Percentiles rank a stretch among this genome's conserved stretches.
Conservation (phyloP, 2,888 invertebrate genomes). For the Drosophila picticornis region DNA sequence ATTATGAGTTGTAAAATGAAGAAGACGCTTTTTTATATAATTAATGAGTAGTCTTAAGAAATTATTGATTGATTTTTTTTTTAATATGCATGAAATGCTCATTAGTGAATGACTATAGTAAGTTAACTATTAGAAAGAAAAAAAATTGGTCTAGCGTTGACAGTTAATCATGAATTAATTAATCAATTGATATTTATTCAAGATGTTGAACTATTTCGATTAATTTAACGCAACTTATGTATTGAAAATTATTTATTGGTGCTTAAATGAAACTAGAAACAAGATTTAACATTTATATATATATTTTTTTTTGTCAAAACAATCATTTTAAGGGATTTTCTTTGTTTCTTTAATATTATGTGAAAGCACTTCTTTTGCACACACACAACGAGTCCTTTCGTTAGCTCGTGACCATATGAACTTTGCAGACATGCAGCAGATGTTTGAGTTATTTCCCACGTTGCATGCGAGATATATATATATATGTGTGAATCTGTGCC, state of each 20-base stretch:
- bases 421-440: conserved; percentile 40
- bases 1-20: background rate
- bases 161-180: background rate
- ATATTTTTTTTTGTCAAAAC: background rate
- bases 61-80: background rate
- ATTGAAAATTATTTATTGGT: background rate
- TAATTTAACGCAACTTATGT: background rate
- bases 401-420: conserved; percentile 36
- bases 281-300: background rate
- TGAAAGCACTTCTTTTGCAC: background rate
- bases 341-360: background rate
- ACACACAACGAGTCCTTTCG: conserved; percentile 7
- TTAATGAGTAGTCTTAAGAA: background rate
- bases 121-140: background rate
- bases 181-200: background rate
- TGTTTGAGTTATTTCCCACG: conserved; percentile 42
- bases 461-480: conserved; percentile 18
- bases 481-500: conserved; percentile 26
- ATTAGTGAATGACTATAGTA: conserved; percentile 4
- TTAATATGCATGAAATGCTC: background rate
- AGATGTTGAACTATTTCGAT: background rate
- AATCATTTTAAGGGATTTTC: background rate
- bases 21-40: background rate
- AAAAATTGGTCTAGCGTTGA: background rate
- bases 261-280: background rate